Evolutionary conservation across 2,113 vertebrate genomes (phyloP).

Genomic region (Cavia porcellus): DNA sequence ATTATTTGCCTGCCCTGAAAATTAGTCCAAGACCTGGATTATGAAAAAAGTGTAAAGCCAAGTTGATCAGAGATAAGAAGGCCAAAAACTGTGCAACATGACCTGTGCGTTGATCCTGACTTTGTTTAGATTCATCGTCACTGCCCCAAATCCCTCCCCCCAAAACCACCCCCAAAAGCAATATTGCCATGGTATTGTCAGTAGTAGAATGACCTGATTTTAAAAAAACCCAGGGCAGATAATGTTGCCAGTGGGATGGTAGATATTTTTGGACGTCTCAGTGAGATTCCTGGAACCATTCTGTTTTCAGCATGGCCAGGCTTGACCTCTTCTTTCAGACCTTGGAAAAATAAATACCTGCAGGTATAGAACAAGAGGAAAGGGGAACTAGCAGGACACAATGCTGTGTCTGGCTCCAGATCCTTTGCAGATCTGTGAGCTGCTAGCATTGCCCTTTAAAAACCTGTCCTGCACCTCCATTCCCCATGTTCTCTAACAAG

Average conservation of each 20-base stretch:
- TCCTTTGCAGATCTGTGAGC: background rate
- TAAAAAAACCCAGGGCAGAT: constrained; percentile 44
- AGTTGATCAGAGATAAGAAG: constrained; percentile 33
- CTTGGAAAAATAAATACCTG: constrained; percentile 69
- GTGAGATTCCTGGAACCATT: constrained; percentile 79
- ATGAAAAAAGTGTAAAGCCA: constrained; percentile 49
- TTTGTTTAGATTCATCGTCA: constrained; percentile 42
- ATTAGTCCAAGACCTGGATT: constrained; percentile 47
- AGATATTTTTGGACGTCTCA: constrained; percentile 83
- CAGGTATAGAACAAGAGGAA: constrained; percentile 26
- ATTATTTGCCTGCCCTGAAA: constrained; percentile 58
- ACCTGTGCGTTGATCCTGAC: background rate
- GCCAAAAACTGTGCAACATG: background rate
- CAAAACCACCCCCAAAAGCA: background rate
- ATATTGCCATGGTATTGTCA: background rate
- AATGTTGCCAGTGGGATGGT: constrained; percentile 66
- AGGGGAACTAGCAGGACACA: background rate
- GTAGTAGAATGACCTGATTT: constrained; percentile 68
- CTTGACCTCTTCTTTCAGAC: constrained; percentile 72
- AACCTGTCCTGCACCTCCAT: background rate
- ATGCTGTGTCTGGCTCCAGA: background rate
- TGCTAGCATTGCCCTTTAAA: constrained; percentile 1
- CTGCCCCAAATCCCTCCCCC: background rate
- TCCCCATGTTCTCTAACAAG: background rate
- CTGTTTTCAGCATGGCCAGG: constrained; percentile 71